A percentile compares a stretch with the other conserved stretches of the same genome.
These are phyloP conservation scores for Calliphora vicina DNA, from an alignment of 1,140 invertebrate genomes.

Conservation along the genomic window DNA sequence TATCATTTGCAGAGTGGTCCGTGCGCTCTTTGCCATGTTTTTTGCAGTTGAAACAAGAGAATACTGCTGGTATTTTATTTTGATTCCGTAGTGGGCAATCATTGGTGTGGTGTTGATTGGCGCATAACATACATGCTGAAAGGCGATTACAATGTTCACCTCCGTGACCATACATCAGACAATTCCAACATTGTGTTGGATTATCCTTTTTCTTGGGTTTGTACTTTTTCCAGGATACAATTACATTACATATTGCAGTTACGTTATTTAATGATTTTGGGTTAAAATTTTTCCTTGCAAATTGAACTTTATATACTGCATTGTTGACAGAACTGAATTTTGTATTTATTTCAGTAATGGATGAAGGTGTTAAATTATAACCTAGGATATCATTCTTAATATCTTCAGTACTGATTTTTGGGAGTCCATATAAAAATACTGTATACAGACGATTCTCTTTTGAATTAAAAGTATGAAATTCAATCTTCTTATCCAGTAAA, in stretches of 20 bases:
- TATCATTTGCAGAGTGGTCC: neutral
- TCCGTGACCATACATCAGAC: neutral
- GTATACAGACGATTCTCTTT: neutral
- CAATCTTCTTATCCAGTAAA: no score
- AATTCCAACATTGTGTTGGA: slow-evolving; percentile 19
- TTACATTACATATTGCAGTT: neutral
- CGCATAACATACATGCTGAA: neutral
- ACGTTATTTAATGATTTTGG: neutral
- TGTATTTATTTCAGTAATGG: neutral
- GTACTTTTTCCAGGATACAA: neutral
- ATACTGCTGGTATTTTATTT: neutral
- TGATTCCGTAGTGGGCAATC: neutral
- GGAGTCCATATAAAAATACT: neutral
- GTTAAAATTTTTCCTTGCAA: neutral
- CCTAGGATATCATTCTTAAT: neutral
- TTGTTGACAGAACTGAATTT: neutral
- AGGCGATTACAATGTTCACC: neutral
- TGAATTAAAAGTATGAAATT: neutral
- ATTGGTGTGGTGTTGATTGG: neutral
- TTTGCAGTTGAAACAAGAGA: neutral
- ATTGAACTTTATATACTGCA: neutral
- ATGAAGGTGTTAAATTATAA: neutral
- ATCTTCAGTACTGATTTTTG: neutral
- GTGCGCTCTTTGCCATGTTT: neutral
- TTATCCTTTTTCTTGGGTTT: neutral